Conservation (phyloP, 2,113 vertebrate species). For the Toxotes chatareus region DNA sequence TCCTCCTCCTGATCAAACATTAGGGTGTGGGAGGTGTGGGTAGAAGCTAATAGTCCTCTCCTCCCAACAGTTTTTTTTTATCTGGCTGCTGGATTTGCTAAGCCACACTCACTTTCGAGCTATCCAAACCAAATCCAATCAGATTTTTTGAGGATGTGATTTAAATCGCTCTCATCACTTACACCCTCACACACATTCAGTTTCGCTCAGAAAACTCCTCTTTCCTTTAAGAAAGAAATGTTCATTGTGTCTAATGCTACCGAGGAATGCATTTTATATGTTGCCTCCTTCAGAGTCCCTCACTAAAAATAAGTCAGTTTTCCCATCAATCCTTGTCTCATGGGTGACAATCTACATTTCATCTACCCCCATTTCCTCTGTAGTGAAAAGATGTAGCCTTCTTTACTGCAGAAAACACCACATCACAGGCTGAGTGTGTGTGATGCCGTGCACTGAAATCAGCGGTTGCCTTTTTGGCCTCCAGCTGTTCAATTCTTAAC, state of each 20-base stretch:
- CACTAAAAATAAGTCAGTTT: slow-evolving; percentile 60
- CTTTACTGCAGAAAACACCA: slow-evolving; percentile 2
- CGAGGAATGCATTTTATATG: background rate
- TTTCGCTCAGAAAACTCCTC: background rate
- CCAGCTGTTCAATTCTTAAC: slow-evolving; percentile 31
- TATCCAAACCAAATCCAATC: background rate
- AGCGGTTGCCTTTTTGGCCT: slow-evolving; percentile 26
- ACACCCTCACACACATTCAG: no score
- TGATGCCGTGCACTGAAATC: slow-evolving; percentile 23
- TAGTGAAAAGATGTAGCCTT: background rate
- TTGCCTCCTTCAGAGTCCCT: slow-evolving; percentile 16
- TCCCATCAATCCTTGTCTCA: slow-evolving; percentile 55
- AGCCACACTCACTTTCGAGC: no score
- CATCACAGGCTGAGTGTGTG: background rate
- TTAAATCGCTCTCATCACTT: background rate
- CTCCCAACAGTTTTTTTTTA: no score
- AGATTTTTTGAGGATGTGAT: background rate
- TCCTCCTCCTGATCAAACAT: no score
- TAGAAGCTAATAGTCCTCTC: no score
- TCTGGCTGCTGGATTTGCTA: no score
- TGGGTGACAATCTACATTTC: slow-evolving; percentile 61
- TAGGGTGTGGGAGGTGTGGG: no score
- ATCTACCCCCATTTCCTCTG: slow-evolving; percentile 25
- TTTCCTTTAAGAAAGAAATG: background rate
- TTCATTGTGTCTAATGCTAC: slow-evolving; percentile 13